These are phyloP conservation scores for Asteroscopus sphinx DNA, from an alignment of 2,888 invertebrate species.

Conservation along the genomic window DNA sequence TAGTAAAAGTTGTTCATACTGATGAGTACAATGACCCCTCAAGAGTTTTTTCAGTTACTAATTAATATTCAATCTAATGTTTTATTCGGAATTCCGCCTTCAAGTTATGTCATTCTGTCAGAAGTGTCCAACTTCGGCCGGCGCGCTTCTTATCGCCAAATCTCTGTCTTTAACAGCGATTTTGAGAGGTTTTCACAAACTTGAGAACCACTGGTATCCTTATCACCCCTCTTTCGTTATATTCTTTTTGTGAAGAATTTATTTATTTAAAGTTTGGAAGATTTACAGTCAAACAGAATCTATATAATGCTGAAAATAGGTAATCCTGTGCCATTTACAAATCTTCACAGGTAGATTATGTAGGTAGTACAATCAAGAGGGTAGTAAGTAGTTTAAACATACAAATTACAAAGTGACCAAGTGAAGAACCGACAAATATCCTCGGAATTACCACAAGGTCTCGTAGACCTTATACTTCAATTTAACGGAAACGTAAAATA, in stretches of 20 bases:
- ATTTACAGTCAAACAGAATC: too few relatives aligned
- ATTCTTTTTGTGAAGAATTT: conserved; percentile 11
- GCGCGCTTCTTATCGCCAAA: conserved; percentile 46
- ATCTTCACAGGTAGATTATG: too few relatives aligned
- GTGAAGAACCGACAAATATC: conserved; percentile 9
- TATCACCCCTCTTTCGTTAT: conserved; percentile 13
- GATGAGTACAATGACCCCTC: too few relatives aligned
- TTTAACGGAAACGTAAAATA: conserved; percentile 30
- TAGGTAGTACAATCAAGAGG: too few relatives aligned
- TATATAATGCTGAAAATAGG: too few relatives aligned
- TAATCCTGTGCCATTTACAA: too few relatives aligned
- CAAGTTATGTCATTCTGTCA: conserved; percentile 31
- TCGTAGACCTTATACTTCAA: conserved; percentile 29
- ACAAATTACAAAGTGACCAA: too few relatives aligned
- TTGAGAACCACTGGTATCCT: conserved; percentile 28
- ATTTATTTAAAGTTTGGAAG: conserved; percentile 7
- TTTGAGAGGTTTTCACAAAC: conserved; percentile 44
- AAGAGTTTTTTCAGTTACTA: too few relatives aligned
- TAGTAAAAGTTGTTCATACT: too few relatives aligned
- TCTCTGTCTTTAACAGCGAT: conserved; percentile 42
- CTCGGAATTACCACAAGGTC: conserved; percentile 34
- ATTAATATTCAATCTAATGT: conserved; percentile 45
- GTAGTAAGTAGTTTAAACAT: too few relatives aligned
- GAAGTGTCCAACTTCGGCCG: conserved; percentile 47
- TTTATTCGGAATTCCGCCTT: conserved; percentile 17